phyloP scores from a whole-genome alignment of 1,140 invertebrate species.

The Apis florea region DNA sequence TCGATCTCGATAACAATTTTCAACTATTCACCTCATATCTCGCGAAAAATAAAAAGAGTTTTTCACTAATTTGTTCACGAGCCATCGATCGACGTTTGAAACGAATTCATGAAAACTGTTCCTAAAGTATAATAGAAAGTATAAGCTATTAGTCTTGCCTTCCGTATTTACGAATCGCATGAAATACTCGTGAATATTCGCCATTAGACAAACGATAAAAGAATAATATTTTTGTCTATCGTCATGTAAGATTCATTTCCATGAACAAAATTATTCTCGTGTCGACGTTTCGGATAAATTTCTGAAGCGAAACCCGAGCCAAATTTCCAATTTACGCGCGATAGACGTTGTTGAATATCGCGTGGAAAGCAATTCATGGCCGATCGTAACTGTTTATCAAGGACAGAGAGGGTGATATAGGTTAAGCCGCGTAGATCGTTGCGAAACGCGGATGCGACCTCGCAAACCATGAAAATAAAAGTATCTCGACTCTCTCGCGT shows the following conservation, averaged over 20 bases:
- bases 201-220: no score
- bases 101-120: constrained; percentile 4
- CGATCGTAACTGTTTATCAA: constrained; percentile 53
- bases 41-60: background rate
- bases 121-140: no score
- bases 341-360: constrained; percentile 11
- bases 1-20: background rate
- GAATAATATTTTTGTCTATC: no score
- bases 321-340: background rate
- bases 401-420: constrained; percentile 28
- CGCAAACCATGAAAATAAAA: constrained; percentile 52
- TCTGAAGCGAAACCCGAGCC: background rate
- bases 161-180: background rate
- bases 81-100: constrained; percentile 11
- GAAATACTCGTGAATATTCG: background rate
- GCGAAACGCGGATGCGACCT: constrained; percentile 15
- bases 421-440: constrained; percentile 33
- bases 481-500: constrained; percentile 38
- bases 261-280: background rate
- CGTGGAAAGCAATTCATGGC: constrained; percentile 39
- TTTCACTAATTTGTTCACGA: background rate
- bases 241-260: background rate
- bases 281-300: background rate
- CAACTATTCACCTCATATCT: no score
- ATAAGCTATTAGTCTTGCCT: no score